These are phyloP conservation scores for Agriotes lineatus DNA, from an alignment of 2,888 invertebrate species.

Conservation along the genomic window DNA sequence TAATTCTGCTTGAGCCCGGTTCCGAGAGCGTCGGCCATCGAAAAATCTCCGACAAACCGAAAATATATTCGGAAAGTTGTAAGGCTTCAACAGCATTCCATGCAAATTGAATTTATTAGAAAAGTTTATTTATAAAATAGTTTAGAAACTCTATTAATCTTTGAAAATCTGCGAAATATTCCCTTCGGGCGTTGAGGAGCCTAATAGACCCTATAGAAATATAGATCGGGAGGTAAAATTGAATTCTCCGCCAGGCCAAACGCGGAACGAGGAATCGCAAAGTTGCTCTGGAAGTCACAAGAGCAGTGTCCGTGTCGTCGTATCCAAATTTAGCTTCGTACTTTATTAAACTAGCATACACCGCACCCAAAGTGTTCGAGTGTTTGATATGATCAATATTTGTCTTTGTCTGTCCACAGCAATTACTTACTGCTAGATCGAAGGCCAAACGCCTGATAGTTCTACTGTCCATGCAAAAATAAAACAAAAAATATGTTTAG, in stretches of 20 bases:
- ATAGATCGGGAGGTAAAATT: slow-evolving; percentile 10
- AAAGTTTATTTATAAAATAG: slow-evolving; percentile 36
- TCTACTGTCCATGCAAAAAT: too few species aligned
- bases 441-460: too few species aligned
- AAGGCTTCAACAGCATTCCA: slow-evolving; percentile 8
- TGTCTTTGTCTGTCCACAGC: too few species aligned
- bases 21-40: not conserved
- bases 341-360: too few species aligned
- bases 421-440: too few species aligned
- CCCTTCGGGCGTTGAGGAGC: not conserved
- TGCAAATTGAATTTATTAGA: slow-evolving; percentile 31
- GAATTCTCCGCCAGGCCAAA: not conserved
- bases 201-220: slow-evolving; percentile 21
- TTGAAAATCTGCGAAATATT: slow-evolving; percentile 29
- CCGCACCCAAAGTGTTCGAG: too few species aligned
- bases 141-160: slow-evolving; percentile 39
- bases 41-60: not conserved
- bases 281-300: not conserved
- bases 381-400: too few species aligned
- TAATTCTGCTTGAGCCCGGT: not conserved
- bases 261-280: not conserved
- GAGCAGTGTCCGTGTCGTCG: not conserved
- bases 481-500: too few species aligned
- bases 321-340: not conserved
- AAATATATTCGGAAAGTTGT: slow-evolving; percentile 13